A percentile compares a stretch with the other conserved stretches of the same genome.
These are phyloP conservation scores for Temnothorax curvispinosus DNA, from an alignment of 1,140 invertebrate genomes.

Conservation along the genomic window DNA sequence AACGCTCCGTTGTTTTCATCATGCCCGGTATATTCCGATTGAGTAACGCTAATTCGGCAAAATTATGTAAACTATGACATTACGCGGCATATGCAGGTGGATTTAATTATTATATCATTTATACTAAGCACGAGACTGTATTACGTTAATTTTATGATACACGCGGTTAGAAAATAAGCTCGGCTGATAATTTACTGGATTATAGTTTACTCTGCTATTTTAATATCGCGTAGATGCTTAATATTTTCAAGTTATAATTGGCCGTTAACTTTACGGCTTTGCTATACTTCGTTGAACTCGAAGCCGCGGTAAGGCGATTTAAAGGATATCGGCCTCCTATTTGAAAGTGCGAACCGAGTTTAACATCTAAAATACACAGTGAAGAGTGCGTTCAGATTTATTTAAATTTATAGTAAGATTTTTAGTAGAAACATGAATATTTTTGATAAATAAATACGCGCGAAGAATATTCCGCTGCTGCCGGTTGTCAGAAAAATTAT, in stretches of 20 bases:
- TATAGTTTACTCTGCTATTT: slow-evolving; percentile 20
- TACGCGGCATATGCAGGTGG: neutral
- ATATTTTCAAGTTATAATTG: slow-evolving; percentile 46
- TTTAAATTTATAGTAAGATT: neutral
- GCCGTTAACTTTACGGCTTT: slow-evolving; percentile 32
- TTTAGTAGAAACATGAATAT: neutral
- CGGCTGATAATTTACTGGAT: slow-evolving; percentile 38
- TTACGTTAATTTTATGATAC: slow-evolving; percentile 23
- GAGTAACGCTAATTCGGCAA: slow-evolving; percentile 35
- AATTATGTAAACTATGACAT: slow-evolving; percentile 40
- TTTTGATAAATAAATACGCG: neutral
- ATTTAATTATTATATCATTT: neutral
- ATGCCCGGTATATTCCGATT: neutral
- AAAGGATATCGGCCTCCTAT: slow-evolving; percentile 1
- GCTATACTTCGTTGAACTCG: slow-evolving; percentile 26
- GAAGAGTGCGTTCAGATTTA: neutral
- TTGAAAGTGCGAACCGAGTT: slow-evolving; percentile 21
- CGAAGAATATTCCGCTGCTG: neutral
- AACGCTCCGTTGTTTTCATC: slow-evolving; percentile 21
- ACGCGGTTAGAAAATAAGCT: neutral
- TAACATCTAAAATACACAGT: slow-evolving; percentile 22
- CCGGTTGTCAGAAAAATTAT: neutral
- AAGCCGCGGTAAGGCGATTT: slow-evolving; percentile 30
- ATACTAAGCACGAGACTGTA: neutral
- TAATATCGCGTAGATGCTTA: slow-evolving; percentile 2